Base-by-base conservation (phyloP, 2,888 invertebrate genomes). In the Nysson spinosus region DNA sequence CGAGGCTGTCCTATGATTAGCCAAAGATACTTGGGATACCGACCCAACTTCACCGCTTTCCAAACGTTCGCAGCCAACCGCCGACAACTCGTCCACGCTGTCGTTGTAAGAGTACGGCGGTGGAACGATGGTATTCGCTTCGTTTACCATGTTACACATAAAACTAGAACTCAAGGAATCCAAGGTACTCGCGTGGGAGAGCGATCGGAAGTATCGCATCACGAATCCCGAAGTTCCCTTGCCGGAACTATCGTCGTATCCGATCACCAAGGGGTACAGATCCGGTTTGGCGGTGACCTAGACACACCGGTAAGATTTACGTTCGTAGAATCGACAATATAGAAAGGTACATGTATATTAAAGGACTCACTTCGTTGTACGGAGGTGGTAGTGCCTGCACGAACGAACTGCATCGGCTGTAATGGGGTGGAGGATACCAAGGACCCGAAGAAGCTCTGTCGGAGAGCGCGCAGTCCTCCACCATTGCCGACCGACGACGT, bases 121-220 rank as follows among this genome's bases (percentile, higher is more conserved):
- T 61, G 95, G 95, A 78, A 95, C 92, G 85, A 94, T 90, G 57
- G 93, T 92, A 87, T 95, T 95, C 51, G 95, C 94, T 91, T 95
- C 95, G 88, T 95, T 95, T 73, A 94, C 91, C 81, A 94, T 92
- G 86, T 92, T 95, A 88, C 95, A 95, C 88, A 95, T 92, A 88
- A 93, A 95, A 89, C 94, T 95, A 79, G 95, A 95, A 88, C 93
- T 95, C 80, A 95, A 90, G 74, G 95, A 95, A 87, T 95, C 95
- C 77, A 94, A 91, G 72, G 95, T 95, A 88, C 95, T 95, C 67
- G 95, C 93, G 77, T 94, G 95, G 67, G 95, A 95, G 77, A 95
- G 83, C 65, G 95, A 93, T 62, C 94, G 90, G 88, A 94, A 93
- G 88, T 94, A 95, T 82, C 95, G 95, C 76, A 95, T 95, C 91